Evolutionary conservation across 2,888 invertebrate genomes (phyloP).

Genomic region (Mimumesa dahlbomi): DNA sequence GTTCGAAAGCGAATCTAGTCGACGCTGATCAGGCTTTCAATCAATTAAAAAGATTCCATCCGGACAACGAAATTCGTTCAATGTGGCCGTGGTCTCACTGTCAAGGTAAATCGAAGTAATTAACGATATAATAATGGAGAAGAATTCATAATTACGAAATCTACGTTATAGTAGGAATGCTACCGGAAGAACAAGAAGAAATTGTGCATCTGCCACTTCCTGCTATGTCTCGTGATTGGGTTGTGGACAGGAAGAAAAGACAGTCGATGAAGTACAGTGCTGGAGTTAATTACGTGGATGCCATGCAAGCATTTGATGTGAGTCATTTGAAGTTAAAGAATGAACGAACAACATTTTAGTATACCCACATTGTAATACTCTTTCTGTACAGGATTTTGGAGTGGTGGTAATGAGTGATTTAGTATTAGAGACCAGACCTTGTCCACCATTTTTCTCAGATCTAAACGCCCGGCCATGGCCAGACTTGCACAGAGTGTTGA

Average conservation of each 20-base stretch:
- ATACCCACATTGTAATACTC: conserved; percentile 1
- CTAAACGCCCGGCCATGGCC: too few relatives aligned
- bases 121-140: too few relatives aligned
- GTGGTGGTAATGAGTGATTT: conserved; percentile 82
- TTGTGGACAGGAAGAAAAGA: conserved; percentile 54
- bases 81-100: conserved; percentile 74
- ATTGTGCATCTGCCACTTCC: conserved; percentile 74
- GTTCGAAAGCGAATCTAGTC: conserved; percentile 67
- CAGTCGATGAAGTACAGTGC: conserved; percentile 61
- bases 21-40: conserved; percentile 72
- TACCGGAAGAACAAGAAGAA: conserved; percentile 62
- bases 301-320: conserved; percentile 79
- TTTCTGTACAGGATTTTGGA: conserved; percentile 80
- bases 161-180: conserved; percentile 6
- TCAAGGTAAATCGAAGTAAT: too few relatives aligned
- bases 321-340: too few relatives aligned
- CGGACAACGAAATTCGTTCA: conserved; percentile 69
- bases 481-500: conserved; percentile 50
- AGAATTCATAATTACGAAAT: too few relatives aligned
- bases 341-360: conserved; percentile 36
- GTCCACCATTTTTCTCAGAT: conserved; percentile 68
- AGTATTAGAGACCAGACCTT: conserved; percentile 82
- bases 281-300: conserved; percentile 76
- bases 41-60: conserved; percentile 73
- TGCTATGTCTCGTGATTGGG: conserved; percentile 59